A percentile compares a stretch with the other conserved stretches of the same genome.
Evolutionary conservation across 2,797 vertebrate genomes (phyloP).

Genomic region (Chaunax sp.): DNA sequence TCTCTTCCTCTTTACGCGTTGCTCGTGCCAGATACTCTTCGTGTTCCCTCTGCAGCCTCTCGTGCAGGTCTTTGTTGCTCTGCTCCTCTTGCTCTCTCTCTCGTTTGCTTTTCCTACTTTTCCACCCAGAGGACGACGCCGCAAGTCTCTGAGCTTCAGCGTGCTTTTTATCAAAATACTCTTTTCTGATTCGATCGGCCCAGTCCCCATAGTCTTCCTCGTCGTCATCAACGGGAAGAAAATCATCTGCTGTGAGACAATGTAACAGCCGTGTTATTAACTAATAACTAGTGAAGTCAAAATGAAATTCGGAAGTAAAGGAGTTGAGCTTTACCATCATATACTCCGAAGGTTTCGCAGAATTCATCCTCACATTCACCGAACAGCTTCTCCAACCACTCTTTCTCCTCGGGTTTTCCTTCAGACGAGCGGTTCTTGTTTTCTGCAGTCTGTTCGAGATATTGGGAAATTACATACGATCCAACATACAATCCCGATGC

Average conservation of each 20-base stretch:
- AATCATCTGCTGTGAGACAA: conserved; percentile 79
- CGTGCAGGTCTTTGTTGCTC: conserved; percentile 62
- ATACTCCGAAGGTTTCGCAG: conserved; percentile 83
- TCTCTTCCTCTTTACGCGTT: conserved; percentile 83
- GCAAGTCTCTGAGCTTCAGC: conserved; percentile 73
- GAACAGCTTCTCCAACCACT: conserved; percentile 86
- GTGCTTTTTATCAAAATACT: conserved; percentile 82
- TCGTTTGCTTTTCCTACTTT: conserved; percentile 44
- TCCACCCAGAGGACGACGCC: conserved; percentile 30
- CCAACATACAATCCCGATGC: too few species aligned
- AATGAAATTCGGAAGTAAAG: neutral
- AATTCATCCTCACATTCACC: conserved; percentile 88
- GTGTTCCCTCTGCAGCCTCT: conserved; percentile 80
- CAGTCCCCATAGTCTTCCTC: conserved; percentile 84
- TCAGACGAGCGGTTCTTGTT: conserved; percentile 21
- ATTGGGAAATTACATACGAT: neutral
- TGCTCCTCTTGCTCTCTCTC: conserved; percentile 61
- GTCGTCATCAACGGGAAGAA: conserved; percentile 75
- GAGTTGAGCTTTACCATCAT: conserved; percentile 80
- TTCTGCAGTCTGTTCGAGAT: conserved; percentile 35
- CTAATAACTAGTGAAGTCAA: neutral
- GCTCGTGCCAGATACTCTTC: conserved; percentile 84
- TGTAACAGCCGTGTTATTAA: neutral
- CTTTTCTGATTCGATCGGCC: conserved; percentile 83
- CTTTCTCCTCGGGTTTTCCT: conserved; percentile 72